These are phyloP conservation scores for Mus spretus DNA, from an alignment of 2,797 vertebrate genomes.

Conservation along the genomic window DNA sequence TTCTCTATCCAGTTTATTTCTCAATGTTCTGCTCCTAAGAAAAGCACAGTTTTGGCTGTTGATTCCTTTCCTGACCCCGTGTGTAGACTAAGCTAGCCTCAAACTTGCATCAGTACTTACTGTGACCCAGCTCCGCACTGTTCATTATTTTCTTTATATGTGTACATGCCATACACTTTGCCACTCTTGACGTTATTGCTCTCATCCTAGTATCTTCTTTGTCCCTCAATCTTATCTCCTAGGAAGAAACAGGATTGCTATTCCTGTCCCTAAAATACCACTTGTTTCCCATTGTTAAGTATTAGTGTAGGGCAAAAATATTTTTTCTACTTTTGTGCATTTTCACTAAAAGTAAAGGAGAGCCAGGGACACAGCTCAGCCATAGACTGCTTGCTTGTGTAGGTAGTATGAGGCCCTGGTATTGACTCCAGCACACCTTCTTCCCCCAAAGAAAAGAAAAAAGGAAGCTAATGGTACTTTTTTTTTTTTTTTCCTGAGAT, in stretches of 20 bases:
- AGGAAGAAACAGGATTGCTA: not conserved
- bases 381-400: not conserved
- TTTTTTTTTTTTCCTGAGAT: not conserved
- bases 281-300: not conserved
- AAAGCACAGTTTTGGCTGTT: not conserved
- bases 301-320: not conserved
- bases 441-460: not conserved
- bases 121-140: not conserved
- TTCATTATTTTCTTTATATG: not conserved
- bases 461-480: not conserved
- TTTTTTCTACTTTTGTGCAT: not conserved
- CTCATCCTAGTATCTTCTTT: not conserved
- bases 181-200: not conserved
- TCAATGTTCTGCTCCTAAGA: not conserved
- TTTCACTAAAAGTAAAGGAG: conserved; percentile 37
- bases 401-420: not conserved
- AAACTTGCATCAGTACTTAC: not conserved
- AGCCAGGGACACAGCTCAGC: not conserved
- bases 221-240: not conserved
- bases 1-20: not conserved
- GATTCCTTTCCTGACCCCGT: not conserved
- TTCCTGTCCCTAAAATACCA: not conserved
- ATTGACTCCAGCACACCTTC: not conserved
- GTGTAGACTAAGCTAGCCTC: not conserved
- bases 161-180: not conserved